Percentiles rank a stretch among this genome's conserved stretches.
phyloP scores from a whole-genome alignment of 2,113 vertebrate species.

The Rattus rattus region DNA sequence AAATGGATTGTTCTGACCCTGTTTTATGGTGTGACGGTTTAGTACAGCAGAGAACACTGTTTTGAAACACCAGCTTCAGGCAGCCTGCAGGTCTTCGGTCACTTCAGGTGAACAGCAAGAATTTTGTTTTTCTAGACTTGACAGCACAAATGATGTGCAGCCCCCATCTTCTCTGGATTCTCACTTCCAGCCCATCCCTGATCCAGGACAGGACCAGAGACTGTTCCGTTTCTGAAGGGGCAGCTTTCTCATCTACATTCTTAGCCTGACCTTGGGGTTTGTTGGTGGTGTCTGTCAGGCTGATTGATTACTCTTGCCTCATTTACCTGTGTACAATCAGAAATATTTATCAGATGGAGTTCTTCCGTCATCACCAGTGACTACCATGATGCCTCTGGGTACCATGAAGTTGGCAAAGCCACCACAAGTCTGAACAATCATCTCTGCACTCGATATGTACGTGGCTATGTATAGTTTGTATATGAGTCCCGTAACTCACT shows the following conservation, averaged over 20 bases:
- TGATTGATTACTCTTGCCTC: not conserved
- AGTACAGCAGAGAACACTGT: conserved; percentile 32
- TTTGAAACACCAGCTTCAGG: not conserved
- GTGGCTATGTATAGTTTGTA: not conserved
- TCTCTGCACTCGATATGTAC: not conserved
- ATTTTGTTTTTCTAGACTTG: conserved; percentile 59
- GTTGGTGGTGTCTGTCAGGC: rapidly evolving
- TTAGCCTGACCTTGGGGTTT: not conserved
- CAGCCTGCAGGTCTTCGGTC: not conserved
- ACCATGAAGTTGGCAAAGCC: not conserved
- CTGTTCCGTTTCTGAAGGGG: not conserved
- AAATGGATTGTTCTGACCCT: conserved; percentile 36
- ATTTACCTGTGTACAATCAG: not conserved
- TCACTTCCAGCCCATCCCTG: rapidly evolving
- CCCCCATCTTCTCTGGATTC: not conserved
- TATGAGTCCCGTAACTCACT: not conserved
- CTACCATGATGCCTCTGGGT: not conserved
- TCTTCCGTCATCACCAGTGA: conserved; percentile 17
- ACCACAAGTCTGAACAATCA: not conserved
- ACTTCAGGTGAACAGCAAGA: conserved; percentile 16
- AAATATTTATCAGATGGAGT: not conserved
- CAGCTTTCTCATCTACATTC: not conserved
- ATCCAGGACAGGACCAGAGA: not conserved
- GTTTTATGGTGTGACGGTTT: conserved; percentile 51
- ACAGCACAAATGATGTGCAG: conserved; percentile 11